phyloP scores from a whole-genome alignment of 2,888 invertebrate species.

The Keiferia lycopersicella region DNA sequence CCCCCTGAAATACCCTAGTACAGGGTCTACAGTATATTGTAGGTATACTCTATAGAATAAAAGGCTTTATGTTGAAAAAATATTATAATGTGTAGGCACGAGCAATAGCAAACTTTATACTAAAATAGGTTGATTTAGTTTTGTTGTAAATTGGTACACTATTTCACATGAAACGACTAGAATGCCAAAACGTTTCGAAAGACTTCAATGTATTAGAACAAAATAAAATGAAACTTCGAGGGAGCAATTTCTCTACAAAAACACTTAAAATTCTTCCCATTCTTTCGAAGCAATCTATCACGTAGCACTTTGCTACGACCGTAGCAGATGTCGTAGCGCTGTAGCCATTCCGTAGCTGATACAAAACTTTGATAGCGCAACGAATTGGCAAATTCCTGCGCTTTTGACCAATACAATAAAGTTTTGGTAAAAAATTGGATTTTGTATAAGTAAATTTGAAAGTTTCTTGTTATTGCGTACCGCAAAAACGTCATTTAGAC shows the following conservation, averaged over 20 bases:
- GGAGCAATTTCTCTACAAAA: constrained; percentile 15
- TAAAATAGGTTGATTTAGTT: too few species aligned
- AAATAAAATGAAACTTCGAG: constrained; percentile 15
- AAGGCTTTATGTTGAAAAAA: too few species aligned
- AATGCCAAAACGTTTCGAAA: background rate
- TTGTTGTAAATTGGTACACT: background rate
- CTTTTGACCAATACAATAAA: constrained; percentile 18
- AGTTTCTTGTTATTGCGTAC: too few species aligned
- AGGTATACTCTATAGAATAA: too few species aligned
- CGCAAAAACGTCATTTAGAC: too few species aligned
- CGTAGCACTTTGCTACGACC: constrained; percentile 19
- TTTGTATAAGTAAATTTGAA: background rate
- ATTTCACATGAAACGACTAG: constrained; percentile 2
- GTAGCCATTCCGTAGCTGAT: constrained; percentile 17
- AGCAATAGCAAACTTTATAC: too few species aligned
- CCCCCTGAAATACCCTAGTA: too few species aligned
- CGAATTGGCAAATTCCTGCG: constrained; percentile 17
- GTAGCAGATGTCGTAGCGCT: constrained; percentile 23
- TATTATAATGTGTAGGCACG: too few species aligned
- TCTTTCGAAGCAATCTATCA: constrained; percentile 21
- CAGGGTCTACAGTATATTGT: too few species aligned
- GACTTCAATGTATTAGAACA: constrained; percentile 13
- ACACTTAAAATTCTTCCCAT: constrained; percentile 20
- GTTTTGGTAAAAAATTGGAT: background rate
- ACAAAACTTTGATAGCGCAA: constrained; percentile 23